These are phyloP conservation scores for Platyscapa corneri DNA, from an alignment of 1,140 invertebrate genomes.

Conservation along the genomic window DNA sequence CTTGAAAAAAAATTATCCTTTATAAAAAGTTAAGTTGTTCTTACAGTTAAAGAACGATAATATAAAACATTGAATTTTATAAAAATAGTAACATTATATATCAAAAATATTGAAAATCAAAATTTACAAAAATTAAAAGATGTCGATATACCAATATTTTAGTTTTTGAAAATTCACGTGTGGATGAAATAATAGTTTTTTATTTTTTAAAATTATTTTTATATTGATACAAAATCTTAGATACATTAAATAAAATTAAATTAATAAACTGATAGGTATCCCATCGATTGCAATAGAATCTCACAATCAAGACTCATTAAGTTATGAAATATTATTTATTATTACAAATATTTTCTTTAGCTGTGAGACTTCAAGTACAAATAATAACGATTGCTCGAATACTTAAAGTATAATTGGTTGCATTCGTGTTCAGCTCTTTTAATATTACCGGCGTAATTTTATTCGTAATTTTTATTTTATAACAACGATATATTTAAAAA, in stretches of 20 bases:
- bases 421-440: background rate
- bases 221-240: too few species aligned
- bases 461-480: background rate
- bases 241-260: too few species aligned
- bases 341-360: background rate
- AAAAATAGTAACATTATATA: background rate
- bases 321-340: background rate
- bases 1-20: background rate
- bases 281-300: too few species aligned
- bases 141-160: too few species aligned
- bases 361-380: background rate
- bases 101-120: too few species aligned
- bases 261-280: too few species aligned
- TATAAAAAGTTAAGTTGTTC: background rate
- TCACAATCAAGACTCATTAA: too few species aligned
- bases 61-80: background rate
- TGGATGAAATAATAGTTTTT: too few species aligned
- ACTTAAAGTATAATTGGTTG: background rate
- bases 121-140: too few species aligned
- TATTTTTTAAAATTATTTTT: too few species aligned
- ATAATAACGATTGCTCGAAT: background rate
- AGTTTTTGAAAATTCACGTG: too few species aligned
- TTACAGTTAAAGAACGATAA: background rate
- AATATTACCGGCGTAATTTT: background rate
- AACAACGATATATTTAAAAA: background rate